Conservation (phyloP, 2,888 invertebrate genomes). For the Lasioglossum pauxillum region DNA sequence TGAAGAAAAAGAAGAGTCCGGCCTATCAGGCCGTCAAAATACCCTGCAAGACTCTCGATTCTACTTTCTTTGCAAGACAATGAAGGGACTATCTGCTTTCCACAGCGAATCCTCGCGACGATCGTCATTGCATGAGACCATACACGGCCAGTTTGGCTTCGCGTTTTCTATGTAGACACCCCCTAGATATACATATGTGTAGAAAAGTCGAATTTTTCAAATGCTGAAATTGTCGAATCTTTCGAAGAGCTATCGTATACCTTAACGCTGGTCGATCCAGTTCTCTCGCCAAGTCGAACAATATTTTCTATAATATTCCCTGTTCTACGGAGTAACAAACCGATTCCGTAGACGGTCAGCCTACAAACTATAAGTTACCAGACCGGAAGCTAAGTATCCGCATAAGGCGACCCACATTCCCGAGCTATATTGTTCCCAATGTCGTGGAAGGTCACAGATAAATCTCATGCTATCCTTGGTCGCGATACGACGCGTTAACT, state of each 20-base stretch:
- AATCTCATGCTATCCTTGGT: slow-evolving; percentile 44
- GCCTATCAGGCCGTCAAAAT: neutral
- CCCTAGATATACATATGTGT: slow-evolving; percentile 12
- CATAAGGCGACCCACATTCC: slow-evolving; percentile 17
- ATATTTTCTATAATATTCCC: slow-evolving; percentile 39
- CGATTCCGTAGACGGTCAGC: slow-evolving; percentile 64
- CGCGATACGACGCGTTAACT: slow-evolving; percentile 22
- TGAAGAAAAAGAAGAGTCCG: neutral
- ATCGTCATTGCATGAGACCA: slow-evolving; percentile 27
- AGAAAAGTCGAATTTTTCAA: slow-evolving; percentile 3
- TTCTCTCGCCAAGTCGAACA: slow-evolving; percentile 29
- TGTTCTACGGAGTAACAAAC: slow-evolving; percentile 37
- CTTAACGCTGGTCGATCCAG: slow-evolving; percentile 1
- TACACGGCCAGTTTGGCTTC: slow-evolving; percentile 38
- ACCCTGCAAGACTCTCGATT: neutral
- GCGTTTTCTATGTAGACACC: slow-evolving; percentile 53
- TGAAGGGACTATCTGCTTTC: slow-evolving; percentile 21
- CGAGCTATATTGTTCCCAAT: slow-evolving; percentile 52
- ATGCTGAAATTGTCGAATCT: slow-evolving; percentile 11
- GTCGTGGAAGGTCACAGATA: slow-evolving; percentile 42
- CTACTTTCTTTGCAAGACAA: slow-evolving; percentile 26
- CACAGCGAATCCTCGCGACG: slow-evolving; percentile 22
- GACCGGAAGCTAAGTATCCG: slow-evolving; percentile 34
- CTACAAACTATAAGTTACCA: slow-evolving; percentile 63
- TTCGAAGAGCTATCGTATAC: slow-evolving; percentile 5